These are phyloP conservation scores for Rousettus leschenaultii DNA, from an alignment of 2,113 vertebrate genomes.

Conservation along the genomic window DNA sequence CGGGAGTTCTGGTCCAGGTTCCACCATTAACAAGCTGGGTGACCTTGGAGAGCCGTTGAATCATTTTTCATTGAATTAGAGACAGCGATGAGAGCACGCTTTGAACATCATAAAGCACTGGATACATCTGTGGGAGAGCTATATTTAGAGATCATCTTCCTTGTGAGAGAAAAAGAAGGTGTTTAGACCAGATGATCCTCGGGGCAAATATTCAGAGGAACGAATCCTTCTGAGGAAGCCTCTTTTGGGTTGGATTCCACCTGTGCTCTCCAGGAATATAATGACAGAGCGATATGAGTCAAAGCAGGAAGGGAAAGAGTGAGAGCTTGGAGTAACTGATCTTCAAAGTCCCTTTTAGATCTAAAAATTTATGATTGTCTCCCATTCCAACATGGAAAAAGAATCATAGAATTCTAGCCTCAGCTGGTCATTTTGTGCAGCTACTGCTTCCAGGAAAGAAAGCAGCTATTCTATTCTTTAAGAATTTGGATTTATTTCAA, in stretches of 20 bases:
- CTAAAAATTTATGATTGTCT: neutral
- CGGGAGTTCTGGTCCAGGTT: slow-evolving; percentile 29
- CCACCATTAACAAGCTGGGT: neutral
- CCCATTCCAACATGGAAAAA: neutral
- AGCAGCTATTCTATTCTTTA: neutral
- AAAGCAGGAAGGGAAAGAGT: neutral
- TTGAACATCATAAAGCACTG: neutral
- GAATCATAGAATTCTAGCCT: neutral
- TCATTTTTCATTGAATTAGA: neutral
- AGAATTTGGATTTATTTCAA: slow-evolving; percentile 30
- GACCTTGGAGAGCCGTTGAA: neutral
- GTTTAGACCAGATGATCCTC: neutral
- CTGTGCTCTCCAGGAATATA: neutral
- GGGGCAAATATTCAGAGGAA: neutral
- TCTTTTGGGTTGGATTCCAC: neutral
- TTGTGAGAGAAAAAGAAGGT: neutral
- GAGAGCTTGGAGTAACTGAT: neutral
- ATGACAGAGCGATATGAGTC: neutral
- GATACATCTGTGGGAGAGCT: neutral
- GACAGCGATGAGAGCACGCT: neutral
- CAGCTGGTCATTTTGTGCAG: neutral
- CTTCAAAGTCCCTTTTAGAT: slow-evolving; percentile 40
- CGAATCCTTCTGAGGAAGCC: neutral
- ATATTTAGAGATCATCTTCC: neutral
- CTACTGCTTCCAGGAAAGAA: neutral